Base-by-base conservation (phyloP, 2,888 invertebrate species). In the Drosophila mimetica region DNA sequence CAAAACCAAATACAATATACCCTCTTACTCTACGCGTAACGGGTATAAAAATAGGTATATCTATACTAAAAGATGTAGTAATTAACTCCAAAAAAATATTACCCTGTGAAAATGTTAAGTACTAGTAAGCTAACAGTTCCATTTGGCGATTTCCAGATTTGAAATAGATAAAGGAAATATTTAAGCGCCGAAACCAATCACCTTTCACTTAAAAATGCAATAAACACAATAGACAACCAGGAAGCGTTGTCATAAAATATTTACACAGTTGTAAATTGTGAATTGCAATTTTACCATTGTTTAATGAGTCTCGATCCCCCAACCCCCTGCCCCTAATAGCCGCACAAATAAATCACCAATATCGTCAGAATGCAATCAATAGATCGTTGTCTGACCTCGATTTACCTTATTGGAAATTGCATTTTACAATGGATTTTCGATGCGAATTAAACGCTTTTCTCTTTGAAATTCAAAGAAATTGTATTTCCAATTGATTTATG, bases 341-440 rank as follows among this genome's bases (percentile, higher is more conserved):
- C 46, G 46, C 72, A 58, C 48, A 78, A 51, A 76, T 69, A 76
- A 81, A 78, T 80, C 71, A 61, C 47, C 67, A 58, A 18, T 52
- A 64, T 37, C 52, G 18, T 25, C 28, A 30, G 37, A 55, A 66
- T 58, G 58, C 20, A 74, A 42, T 51, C 36, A 37, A 50, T 30
- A 11, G 51, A 64, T 64, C 65, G 41, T 46, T 52, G 37, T 36
- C 37, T 39, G 64, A 52, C 64, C 64, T 64, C 65, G 64, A 32
- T 64, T 64, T 64, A 42, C 65, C 65, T 46, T 64, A 44, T 64
- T 36, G 34, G 51, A 25, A 51, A 63, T 52, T 20, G 50, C 20
- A 28, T 61, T 61, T 42, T 44, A 14, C 22, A 63, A 61, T 50
- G 16, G 48, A 63, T 42, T 63, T 48, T 41, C 48, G 9, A 1